Percentiles rank a stretch among this genome's conserved stretches.
Conservation (phyloP, 2,113 vertebrate species). For the Paradoxurus hermaphroditus region DNA sequence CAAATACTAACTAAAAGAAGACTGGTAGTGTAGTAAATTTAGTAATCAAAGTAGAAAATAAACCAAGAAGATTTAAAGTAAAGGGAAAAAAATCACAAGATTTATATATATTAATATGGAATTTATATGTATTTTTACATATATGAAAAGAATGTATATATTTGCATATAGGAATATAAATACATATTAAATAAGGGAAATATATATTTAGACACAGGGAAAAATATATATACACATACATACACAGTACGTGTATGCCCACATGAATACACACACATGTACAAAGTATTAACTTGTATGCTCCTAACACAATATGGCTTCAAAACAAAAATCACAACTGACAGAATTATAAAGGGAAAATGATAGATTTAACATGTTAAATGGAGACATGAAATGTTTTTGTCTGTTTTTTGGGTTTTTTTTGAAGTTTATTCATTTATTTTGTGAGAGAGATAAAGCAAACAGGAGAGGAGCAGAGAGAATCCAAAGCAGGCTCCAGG, state of each 20-base stretch:
- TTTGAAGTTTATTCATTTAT: too few species aligned
- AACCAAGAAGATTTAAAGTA: background rate
- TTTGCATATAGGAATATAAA: background rate
- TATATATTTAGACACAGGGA: background rate
- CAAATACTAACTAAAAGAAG: background rate
- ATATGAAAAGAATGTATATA: background rate
- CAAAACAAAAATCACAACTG: background rate
- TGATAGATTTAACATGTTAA: background rate
- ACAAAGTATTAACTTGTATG: background rate
- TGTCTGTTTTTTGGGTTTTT: too few species aligned
- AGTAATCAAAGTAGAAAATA: conserved; percentile 7
- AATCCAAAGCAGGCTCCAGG: too few species aligned
- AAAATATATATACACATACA: background rate
- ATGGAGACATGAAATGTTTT: background rate
- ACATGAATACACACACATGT: background rate
- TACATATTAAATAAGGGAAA: background rate
- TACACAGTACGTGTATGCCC: background rate
- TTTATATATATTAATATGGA: background rate
- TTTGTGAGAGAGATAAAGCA: too few species aligned
- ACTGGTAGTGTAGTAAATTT: background rate
- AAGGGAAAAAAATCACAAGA: background rate
- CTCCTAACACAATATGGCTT: background rate
- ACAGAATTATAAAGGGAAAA: background rate
- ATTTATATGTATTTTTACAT: background rate
- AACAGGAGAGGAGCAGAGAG: too few species aligned